Evolutionary conservation across 2,797 vertebrate genomes (phyloP).

Genomic region (Molossus alvarezi): DNA sequence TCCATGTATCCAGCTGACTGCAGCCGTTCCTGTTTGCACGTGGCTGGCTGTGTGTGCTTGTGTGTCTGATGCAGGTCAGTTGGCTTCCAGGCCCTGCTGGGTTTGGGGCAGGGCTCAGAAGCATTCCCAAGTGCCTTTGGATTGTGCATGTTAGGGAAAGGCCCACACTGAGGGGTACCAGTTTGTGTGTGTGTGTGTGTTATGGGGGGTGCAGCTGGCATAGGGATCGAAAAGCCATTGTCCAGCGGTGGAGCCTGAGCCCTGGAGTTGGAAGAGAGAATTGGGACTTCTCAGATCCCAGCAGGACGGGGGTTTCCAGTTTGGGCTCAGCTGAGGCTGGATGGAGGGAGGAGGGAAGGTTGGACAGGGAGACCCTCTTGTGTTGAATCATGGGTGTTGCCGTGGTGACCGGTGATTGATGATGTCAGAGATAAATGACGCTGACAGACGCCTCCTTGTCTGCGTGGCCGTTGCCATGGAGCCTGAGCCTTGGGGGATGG

Average conservation of each 20-base stretch:
- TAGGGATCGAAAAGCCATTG: constrained; percentile 58
- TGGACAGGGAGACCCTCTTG: constrained; percentile 83
- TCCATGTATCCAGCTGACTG: not conserved
- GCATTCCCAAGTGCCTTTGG: not conserved
- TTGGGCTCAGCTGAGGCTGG: constrained; percentile 81
- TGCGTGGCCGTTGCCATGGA: constrained; percentile 91
- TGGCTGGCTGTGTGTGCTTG: not conserved
- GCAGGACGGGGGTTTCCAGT: constrained; percentile 73
- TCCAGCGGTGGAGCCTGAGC: constrained; percentile 49
- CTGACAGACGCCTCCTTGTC: constrained; percentile 89
- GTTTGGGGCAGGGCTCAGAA: not conserved
- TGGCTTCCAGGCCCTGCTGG: not conserved
- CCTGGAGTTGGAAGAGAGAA: constrained; percentile 43
- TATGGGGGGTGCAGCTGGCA: not conserved
- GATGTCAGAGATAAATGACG: constrained; percentile 92
- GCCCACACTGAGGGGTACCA: not conserved
- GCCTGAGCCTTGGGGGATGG: constrained; percentile 81
- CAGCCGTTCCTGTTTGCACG: not conserved
- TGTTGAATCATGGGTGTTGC: constrained; percentile 89
- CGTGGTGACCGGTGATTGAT: constrained; percentile 90
- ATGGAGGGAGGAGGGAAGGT: constrained; percentile 51
- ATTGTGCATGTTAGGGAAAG: not conserved
- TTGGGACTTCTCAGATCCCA: constrained; percentile 35
- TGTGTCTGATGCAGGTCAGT: not conserved
- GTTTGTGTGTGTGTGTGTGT: not conserved